Percentiles rank a stretch among this genome's conserved stretches.
These are phyloP conservation scores for Lepidotrigona ventralis DNA, from an alignment of 1,140 invertebrate genomes.

Conservation along the genomic window DNA sequence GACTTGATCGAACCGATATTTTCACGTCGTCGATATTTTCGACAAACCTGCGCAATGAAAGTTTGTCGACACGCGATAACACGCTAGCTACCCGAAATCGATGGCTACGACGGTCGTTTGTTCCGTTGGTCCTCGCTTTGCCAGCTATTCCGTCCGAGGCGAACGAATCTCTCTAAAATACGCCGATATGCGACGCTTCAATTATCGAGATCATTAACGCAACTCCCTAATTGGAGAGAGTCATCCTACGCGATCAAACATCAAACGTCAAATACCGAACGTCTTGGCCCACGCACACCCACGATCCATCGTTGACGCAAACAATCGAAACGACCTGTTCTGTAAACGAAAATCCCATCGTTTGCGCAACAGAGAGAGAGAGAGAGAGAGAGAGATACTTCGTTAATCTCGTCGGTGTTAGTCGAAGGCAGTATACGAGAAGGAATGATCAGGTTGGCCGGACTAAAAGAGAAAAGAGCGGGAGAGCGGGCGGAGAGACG, in stretches of 20 bases:
- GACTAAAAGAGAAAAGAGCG: conserved; percentile 16
- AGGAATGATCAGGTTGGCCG: background rate
- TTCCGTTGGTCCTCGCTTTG: background rate
- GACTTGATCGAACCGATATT: background rate
- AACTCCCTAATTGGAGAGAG: background rate
- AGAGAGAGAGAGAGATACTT: background rate
- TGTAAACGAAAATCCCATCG: background rate
- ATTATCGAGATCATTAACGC: background rate
- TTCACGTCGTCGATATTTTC: background rate
- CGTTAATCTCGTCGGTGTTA: conserved; percentile 34
- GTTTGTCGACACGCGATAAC: background rate
- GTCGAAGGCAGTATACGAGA: background rate
- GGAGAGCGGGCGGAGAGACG: conserved; percentile 64
- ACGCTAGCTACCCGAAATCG: fast-evolving
- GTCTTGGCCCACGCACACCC: background rate
- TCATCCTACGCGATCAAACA: background rate
- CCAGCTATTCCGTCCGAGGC: fast-evolving
- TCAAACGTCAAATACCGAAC: background rate
- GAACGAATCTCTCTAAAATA: no score
- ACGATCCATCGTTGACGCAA: background rate
- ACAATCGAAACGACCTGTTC: no score
- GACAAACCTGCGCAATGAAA: background rate
- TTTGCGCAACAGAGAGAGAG: conserved; percentile 10
- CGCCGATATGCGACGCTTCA: no score
- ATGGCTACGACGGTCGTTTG: background rate